These are phyloP conservation scores for Scaptomyza hsui DNA, from an alignment of 1,140 invertebrate species.

Conservation along the genomic window DNA sequence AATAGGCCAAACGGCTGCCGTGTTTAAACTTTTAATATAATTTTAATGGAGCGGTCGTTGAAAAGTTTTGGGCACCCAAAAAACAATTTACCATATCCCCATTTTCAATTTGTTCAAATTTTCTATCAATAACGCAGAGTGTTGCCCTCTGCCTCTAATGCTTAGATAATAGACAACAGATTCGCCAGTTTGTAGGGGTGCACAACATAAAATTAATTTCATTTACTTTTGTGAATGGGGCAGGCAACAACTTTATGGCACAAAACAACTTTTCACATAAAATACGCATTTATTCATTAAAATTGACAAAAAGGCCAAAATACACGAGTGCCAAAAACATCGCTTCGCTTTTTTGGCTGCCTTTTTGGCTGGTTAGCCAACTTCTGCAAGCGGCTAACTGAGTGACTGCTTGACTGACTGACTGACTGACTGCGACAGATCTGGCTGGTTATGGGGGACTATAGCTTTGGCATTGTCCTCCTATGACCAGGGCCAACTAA, in stretches of 20 bases:
- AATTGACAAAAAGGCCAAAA: conserved; percentile 77
- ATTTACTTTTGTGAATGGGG: conserved; percentile 63
- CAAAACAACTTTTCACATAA: conserved; percentile 74
- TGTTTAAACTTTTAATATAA: conserved; percentile 71
- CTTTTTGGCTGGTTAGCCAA: conserved; percentile 59
- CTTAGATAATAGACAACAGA: conserved; percentile 71
- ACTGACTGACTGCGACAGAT: conserved; percentile 35
- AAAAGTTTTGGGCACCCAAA: conserved; percentile 13
- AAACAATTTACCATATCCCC: conserved; percentile 40
- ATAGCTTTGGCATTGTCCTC: conserved; percentile 59
- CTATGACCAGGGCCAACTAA: conserved; percentile 65
- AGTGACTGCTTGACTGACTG: conserved; percentile 32
- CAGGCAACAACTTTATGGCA: conserved; percentile 28
- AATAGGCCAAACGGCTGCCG: conserved; percentile 45
- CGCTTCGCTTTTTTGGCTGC: conserved; percentile 36
- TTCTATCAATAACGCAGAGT: conserved; percentile 63
- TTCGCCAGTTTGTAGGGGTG: neutral
- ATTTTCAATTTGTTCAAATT: conserved; percentile 76
- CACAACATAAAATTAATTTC: conserved; percentile 73
- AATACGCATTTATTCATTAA: conserved; percentile 82
- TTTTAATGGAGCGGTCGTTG: conserved; percentile 61
- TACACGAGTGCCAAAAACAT: conserved; percentile 60
- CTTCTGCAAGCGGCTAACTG: conserved; percentile 35
- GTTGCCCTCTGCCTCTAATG: conserved; percentile 56
- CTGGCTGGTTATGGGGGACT: neutral